These are phyloP conservation scores for Tribolium madens DNA, from an alignment of 1,140 invertebrate genomes.

Conservation along the genomic window DNA sequence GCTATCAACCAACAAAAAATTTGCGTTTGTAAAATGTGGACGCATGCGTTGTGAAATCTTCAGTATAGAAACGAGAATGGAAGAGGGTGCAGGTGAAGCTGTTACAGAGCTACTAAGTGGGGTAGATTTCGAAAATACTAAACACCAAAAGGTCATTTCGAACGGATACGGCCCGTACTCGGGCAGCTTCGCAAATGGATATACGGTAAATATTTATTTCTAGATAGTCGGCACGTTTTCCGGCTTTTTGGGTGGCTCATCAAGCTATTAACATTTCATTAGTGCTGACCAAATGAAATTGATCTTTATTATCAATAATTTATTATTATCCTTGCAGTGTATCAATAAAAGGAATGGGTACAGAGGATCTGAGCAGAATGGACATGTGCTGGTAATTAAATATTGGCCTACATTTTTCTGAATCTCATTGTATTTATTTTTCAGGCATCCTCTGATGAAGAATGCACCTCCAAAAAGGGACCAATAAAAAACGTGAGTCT, in stretches of 20 bases:
- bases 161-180: slow-evolving; percentile 36
- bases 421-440: slow-evolving; percentile 8
- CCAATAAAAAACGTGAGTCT: slow-evolving; percentile 43
- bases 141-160: slow-evolving; percentile 15
- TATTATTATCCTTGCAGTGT: slow-evolving; percentile 8
- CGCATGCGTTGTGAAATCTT: neutral
- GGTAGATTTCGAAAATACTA: slow-evolving; percentile 49
- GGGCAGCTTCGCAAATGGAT: slow-evolving; percentile 23
- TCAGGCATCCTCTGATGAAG: slow-evolving; percentile 46
- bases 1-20: slow-evolving; percentile 18
- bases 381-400: slow-evolving; percentile 47
- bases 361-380: slow-evolving; percentile 25
- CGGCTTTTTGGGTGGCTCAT: slow-evolving; percentile 27
- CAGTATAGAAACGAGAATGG: slow-evolving; percentile 52
- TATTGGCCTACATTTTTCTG: slow-evolving; percentile 8
- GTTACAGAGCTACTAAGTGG: slow-evolving; percentile 53
- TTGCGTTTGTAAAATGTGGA: neutral
- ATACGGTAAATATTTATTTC: slow-evolving; percentile 34
- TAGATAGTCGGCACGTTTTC: neutral
- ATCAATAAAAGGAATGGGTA: slow-evolving; percentile 11
- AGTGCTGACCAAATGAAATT: slow-evolving; percentile 31
- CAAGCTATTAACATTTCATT: slow-evolving; percentile 34
- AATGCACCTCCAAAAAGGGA: slow-evolving; percentile 42
- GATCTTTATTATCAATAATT: slow-evolving; percentile 20
- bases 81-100: slow-evolving; percentile 51